Evolutionary conservation across 2,113 vertebrate species (phyloP).

Genomic region (Platysternon megacephalum): DNA sequence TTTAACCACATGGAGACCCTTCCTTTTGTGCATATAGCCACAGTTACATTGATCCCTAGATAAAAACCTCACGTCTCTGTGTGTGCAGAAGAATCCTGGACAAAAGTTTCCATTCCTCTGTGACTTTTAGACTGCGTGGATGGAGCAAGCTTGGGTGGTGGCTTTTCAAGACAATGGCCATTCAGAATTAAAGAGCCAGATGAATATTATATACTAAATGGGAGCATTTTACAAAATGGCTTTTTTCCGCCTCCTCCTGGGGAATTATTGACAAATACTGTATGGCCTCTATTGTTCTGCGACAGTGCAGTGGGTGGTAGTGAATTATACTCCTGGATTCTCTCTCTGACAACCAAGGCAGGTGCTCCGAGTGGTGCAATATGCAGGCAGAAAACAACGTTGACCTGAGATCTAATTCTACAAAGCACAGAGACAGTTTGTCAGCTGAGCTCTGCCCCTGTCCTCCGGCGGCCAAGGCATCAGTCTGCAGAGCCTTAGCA

Average conservation of each 20-base stretch:
- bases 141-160: neutral
- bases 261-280: conserved; percentile 15
- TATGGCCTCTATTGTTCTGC: conserved; percentile 51
- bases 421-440: neutral
- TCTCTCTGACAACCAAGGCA: conserved; percentile 5
- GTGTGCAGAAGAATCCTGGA: neutral
- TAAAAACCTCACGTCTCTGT: neutral
- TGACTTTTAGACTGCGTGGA: conserved; percentile 8
- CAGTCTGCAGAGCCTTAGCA: neutral
- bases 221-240: conserved; percentile 50
- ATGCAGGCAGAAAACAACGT: conserved; percentile 44
- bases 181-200: conserved; percentile 57
- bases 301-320: conserved; percentile 10
- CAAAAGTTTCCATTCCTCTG: conserved; percentile 12
- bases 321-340: neutral
- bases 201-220: conserved; percentile 53
- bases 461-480: fast-evolving
- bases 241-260: neutral
- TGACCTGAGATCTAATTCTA: neutral
- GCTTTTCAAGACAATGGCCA: conserved; percentile 41
- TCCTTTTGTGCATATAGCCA: neutral
- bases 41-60: fast-evolving
- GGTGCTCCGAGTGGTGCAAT: conserved; percentile 21
- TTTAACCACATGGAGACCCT: fast-evolving
- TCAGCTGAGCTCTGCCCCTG: neutral